Conservation (phyloP, 2,113 vertebrate genomes). For the Planiliza haematocheilus region DNA sequence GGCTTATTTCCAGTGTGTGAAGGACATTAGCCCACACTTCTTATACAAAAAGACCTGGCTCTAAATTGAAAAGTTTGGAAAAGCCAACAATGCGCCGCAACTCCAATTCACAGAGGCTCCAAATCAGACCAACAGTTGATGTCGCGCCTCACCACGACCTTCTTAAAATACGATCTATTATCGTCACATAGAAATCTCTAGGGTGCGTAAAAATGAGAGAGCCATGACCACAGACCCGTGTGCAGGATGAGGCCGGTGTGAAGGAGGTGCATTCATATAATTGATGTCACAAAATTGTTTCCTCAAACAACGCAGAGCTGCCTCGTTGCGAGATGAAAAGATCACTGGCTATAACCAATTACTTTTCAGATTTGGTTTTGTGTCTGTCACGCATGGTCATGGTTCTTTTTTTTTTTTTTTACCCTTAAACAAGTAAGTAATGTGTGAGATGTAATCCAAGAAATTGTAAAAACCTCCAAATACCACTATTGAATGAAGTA, state of each 20-base stretch:
- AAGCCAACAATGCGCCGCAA: no score
- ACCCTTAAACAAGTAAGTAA: neutral
- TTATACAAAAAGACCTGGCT: neutral
- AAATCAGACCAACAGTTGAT: no score
- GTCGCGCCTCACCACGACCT: no score
- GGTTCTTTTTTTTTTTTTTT: neutral
- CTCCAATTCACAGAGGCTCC: no score
- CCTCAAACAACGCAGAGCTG: no score
- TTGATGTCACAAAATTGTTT: no score
- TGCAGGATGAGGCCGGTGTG: no score
- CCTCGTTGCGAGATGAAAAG: neutral
- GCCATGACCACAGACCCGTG: no score
- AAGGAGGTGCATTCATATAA: no score
- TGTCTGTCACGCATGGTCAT: neutral
- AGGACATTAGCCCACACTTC: accelerated
- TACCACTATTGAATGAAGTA: neutral
- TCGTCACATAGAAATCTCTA: no score
- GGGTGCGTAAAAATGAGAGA: no score
- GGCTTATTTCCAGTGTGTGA: neutral
- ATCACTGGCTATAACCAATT: neutral
- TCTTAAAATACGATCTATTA: no score
- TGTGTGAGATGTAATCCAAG: neutral
- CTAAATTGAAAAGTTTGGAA: neutral
- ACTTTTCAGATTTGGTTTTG: neutral
- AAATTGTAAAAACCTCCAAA: conserved; percentile 1